Percentiles rank a stretch among this genome's conserved stretches.
Conservation (phyloP, 2,797 vertebrate species). For the Pipistrellus pygmaeus region DNA sequence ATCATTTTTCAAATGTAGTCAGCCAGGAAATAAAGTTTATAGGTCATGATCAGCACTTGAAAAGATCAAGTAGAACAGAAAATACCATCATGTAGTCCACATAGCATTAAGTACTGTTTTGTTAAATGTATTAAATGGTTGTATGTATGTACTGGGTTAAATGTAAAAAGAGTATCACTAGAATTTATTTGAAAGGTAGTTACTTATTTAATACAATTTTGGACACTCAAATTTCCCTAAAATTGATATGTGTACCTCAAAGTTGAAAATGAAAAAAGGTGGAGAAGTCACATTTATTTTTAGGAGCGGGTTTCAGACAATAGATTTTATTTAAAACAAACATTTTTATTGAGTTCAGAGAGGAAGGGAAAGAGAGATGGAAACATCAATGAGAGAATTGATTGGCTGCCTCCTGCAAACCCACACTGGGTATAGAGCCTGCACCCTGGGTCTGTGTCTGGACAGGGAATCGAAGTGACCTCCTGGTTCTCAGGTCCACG, state of each 20-base stretch:
- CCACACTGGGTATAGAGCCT: no score
- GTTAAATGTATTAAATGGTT: neutral
- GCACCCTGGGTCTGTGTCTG: no score
- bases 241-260: neutral
- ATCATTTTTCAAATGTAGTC: neutral
- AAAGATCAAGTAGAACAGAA: neutral
- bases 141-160: rapidly evolving
- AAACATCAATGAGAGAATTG: no score
- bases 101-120: neutral
- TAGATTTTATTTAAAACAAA: no score
- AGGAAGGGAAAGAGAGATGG: no score
- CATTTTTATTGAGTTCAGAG: no score
- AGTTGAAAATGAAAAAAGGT: neutral
- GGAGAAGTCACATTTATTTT: neutral
- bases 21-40: neutral
- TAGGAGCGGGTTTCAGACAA: neutral
- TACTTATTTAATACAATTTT: neutral
- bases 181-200: neutral
- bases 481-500: no score
- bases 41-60: neutral
- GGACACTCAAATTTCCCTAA: neutral
- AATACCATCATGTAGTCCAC: neutral
- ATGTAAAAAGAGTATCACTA: neutral
- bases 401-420: no score
- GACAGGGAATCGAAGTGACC: no score